These are phyloP conservation scores for Drosophila orosa DNA, from an alignment of 1,140 invertebrate species.

Conservation along the genomic window DNA sequence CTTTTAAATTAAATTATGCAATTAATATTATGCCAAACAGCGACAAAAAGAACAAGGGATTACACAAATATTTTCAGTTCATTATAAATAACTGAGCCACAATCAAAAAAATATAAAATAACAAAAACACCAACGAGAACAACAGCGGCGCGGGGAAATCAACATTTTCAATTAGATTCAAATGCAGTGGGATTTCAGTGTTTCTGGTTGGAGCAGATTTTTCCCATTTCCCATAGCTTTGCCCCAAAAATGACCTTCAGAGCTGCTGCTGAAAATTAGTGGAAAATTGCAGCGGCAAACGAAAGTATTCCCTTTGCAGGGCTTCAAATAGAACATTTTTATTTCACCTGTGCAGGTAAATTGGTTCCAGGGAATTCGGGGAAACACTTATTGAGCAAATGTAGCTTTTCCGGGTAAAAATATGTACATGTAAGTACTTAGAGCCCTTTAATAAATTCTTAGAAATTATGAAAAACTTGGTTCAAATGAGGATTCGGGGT, in stretches of 20 bases:
- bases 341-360: not conserved
- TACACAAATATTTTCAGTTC: slow-evolving; percentile 51
- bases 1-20: slow-evolving; percentile 50
- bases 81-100: slow-evolving; percentile 31
- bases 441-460: no score
- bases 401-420: no score
- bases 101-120: not conserved
- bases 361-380: not conserved
- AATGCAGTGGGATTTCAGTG: not conserved
- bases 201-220: slow-evolving; percentile 3
- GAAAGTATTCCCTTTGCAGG: slow-evolving; percentile 4
- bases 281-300: slow-evolving; percentile 15
- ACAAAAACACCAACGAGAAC: slow-evolving; percentile 4
- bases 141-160: not conserved
- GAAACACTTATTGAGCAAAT: not conserved
- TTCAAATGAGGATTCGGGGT: not conserved
- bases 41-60: slow-evolving; percentile 37
- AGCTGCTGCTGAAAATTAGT: slow-evolving; percentile 1
- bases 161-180: slow-evolving; percentile 31
- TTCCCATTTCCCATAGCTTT: slow-evolving; percentile 1
- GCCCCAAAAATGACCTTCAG: slow-evolving; percentile 31
- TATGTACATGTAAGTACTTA: not conserved
- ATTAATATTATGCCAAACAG: slow-evolving; percentile 40
- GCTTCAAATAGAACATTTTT: slow-evolving; percentile 10
- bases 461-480: not conserved